Evolutionary conservation across 2,797 vertebrate genomes (phyloP), one percentile per base, ranked within the genome.

Genomic region (Coluber constrictor): DNA sequence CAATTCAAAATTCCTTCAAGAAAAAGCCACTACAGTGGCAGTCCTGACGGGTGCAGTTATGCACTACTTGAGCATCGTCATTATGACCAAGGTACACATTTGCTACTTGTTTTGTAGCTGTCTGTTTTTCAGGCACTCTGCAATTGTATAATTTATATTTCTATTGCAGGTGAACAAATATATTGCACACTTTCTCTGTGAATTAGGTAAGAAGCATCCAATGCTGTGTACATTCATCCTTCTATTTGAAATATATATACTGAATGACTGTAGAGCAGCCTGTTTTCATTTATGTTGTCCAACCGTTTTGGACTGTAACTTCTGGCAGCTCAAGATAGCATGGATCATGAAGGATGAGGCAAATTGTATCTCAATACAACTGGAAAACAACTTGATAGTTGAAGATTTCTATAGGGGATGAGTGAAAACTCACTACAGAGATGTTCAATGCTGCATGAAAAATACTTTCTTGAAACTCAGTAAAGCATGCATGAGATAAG

Each of bases 21-120:
- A 97, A 43, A 95, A 98, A 91, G 98, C 98, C 70, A 97, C 97
- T 96, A 98, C 96, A 0, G 96, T 97, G 0, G 98, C 98, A 0
- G 98, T 99, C 95, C 96, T 98, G 91, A 97, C 98, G 0, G 99
- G 99, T 8, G 99, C 98, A 0, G 96, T 99, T 88, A 94, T 99
- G 91, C 99, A 99, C 96, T 99, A 98, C 90, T 0, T 99, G 90
- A 99, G 98, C 96, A 99, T 99, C 66, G 93, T 98, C 87, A 29
- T 98, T 97, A 99, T 99, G 99, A 99, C 98, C 87, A 97, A 98
- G 98, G 99, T 99, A 98, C 6, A 3, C 91, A 0, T 29, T 0
- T 0, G 0, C 6, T 0, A 0, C 27, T 43, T 43, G 1, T 66
- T 9, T 91, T 43, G 25, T 43, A 61, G 2, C 59, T 7, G 0